phyloP scores from a whole-genome alignment of 2,113 vertebrate species.

The Nesogale talazaci region DNA sequence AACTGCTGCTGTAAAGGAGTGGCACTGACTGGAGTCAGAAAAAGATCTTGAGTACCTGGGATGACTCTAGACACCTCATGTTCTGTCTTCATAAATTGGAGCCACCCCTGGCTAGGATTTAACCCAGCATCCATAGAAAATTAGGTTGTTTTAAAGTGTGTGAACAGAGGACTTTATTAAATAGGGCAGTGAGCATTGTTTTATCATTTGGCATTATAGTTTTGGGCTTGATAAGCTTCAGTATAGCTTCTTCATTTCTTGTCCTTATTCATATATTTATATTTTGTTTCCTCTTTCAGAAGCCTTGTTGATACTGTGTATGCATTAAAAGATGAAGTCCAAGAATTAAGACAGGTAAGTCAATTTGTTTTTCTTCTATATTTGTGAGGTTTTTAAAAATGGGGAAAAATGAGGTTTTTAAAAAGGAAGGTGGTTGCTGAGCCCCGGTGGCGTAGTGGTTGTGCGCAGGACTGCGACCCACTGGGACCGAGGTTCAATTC shows the following conservation, averaged over 20 bases:
- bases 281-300: constrained; percentile 84
- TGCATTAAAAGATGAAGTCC: constrained; percentile 95
- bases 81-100: neutral
- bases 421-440: too few species aligned
- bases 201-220: accelerated
- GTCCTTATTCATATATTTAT: neutral
- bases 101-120: neutral
- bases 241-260: too few species aligned
- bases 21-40: neutral
- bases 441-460: too few species aligned
- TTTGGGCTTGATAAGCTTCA: neutral
- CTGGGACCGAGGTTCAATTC: too few species aligned
- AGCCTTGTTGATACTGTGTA: constrained; percentile 97
- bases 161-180: neutral
- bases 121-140: neutral
- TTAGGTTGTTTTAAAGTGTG: too few species aligned
- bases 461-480: too few species aligned
- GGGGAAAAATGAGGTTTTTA: too few species aligned
- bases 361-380: neutral
- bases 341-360: constrained; percentile 95
- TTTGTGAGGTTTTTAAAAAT: neutral
- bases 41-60: neutral
- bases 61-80: neutral
- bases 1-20: too few species aligned
- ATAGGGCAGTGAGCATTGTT: neutral